Evolutionary conservation across 2,888 invertebrate species (phyloP), one percentile per base, ranked within the genome.

Genomic region (Isotomurus palustris): DNA sequence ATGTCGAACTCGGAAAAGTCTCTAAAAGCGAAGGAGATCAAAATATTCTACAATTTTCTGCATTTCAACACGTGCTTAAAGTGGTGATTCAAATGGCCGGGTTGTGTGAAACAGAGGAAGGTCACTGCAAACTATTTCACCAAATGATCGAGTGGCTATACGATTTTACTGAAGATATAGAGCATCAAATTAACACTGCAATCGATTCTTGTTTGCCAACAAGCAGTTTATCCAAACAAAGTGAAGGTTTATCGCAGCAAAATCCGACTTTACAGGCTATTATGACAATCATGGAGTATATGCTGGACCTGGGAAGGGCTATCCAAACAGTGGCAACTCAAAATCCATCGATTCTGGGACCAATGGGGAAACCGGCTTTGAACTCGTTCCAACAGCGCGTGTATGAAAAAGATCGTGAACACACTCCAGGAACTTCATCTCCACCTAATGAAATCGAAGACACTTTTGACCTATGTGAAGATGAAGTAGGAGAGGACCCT

Each of bases 401-500:
- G 19, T 28, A 50, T 2, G 53, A 53, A 29, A 58, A 55, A 25
- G 62, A 66, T 25, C 38, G 68, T 21, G 70, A 69, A 50, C 58
- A 60, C 22, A 69, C 69, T 19, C 69, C 69, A 2, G 68, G 68
- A 5, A 63, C 60, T 29, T 50, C 62, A 4, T 66, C 62, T 43
- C 69, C 68, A 14, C 68, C 69, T 4, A 69, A 68, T 51, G 70
- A 70, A 56, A 44, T 62, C 10, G 70, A 70, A 32, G 70, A 70
- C 43, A 61, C 54, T 36, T 74, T 67, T 68, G 70, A 70, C 51
- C 43, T 68, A 12, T 70, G 86, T 55, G 91, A 92, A 66, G 83
- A 87, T 22, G 91, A 91, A 71, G 87, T 91, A 80, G 84, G 86
- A 12, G 94, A 94, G 61, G 94, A 94, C 69, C 79, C 87, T 49